Conservation (phyloP, 2,113 vertebrate genomes). For the Notiomystis cincta region DNA sequence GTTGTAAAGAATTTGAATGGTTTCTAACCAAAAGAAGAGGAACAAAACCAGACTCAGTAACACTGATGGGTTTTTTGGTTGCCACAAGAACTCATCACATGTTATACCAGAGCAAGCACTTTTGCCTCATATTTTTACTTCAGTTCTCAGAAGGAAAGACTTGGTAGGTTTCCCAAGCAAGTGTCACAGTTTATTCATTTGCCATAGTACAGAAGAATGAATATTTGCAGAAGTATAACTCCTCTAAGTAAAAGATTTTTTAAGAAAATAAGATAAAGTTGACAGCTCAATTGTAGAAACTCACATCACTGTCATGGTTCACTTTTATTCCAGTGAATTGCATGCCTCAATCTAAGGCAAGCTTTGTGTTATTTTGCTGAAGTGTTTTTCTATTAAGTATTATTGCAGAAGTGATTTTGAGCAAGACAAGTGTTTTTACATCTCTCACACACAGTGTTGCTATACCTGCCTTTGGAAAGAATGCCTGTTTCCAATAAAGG, state of each 20-base stretch:
- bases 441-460: neutral
- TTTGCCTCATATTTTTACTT: neutral
- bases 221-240: neutral
- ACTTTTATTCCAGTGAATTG: neutral
- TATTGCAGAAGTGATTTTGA: neutral
- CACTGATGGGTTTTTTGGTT: neutral
- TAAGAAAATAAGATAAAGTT: neutral
- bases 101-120: neutral
- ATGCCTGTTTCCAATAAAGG: neutral
- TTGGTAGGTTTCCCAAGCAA: neutral
- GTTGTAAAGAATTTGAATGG: neutral
- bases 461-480: neutral
- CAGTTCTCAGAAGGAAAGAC: neutral
- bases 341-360: neutral
- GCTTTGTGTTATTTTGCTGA: neutral
- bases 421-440: neutral
- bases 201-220: neutral
- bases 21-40: neutral
- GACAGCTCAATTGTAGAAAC: neutral
- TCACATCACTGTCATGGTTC: neutral
- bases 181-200: neutral
- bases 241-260: neutral
- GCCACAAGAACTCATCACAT: neutral
- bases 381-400: neutral
- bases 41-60: neutral